Evolutionary conservation across 2,113 vertebrate species (phyloP).

Genomic region (Agelaius phoeniceus): DNA sequence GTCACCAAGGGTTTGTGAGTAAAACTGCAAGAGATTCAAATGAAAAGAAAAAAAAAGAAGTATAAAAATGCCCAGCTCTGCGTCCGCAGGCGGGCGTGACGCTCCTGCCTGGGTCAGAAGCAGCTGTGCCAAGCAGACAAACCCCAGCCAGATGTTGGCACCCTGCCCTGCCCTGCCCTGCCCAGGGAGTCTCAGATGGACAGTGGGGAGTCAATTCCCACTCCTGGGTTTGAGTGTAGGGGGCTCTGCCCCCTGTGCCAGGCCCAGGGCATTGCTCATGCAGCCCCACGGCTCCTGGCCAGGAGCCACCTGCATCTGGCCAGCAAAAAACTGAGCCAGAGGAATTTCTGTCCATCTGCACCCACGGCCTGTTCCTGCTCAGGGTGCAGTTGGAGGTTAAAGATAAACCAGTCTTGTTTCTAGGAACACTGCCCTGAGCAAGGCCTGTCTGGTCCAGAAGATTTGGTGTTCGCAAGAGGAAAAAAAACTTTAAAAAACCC

Average conservation of each 20-base stretch:
- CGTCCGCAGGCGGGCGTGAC: fast-evolving
- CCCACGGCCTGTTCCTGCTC: not conserved
- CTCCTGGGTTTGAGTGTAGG: fast-evolving
- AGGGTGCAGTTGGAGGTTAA: conserved; percentile 28
- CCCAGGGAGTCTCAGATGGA: fast-evolving
- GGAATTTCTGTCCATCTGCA: not conserved
- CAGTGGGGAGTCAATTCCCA: not conserved
- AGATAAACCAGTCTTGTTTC: conserved; percentile 18
- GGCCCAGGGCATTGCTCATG: fast-evolving
- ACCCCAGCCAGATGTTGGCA: not conserved
- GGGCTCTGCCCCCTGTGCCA: not conserved
- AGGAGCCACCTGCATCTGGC: not conserved
- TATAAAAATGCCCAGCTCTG: not conserved
- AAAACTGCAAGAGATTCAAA: not conserved
- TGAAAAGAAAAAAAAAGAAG: not conserved
- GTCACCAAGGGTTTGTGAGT: not conserved
- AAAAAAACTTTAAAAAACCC: too few relatives aligned
- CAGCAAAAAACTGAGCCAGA: not conserved
- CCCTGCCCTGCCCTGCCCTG: too few relatives aligned
- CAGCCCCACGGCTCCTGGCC: not conserved
- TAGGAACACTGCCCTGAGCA: conserved; percentile 44
- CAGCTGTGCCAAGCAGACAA: not conserved
- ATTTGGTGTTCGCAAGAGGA: not conserved
- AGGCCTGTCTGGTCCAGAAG: conserved; percentile 25
- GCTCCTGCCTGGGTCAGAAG: not conserved